Evolutionary conservation across 2,113 vertebrate genomes (phyloP).

Genomic region (Corythoichthys haematopterus): DNA sequence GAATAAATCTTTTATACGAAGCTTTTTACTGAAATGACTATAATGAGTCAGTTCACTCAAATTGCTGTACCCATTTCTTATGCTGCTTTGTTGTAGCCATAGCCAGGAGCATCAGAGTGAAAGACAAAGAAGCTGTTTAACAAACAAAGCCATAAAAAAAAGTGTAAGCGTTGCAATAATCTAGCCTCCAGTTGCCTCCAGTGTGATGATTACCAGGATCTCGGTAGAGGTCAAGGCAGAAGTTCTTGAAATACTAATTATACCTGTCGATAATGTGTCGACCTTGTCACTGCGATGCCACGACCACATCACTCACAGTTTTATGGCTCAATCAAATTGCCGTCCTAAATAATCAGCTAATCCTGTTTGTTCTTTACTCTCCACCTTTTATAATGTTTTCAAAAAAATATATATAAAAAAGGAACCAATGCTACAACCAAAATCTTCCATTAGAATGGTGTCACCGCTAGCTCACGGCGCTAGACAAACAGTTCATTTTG

Average conservation of each 20-base stretch:
- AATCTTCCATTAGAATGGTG: no score
- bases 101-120: neutral
- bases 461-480: no score
- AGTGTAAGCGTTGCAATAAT: constrained; percentile 13
- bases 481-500: no score
- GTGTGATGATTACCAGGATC: constrained; percentile 20
- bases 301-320: constrained; percentile 46
- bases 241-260: constrained; percentile 34
- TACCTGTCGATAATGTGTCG: constrained; percentile 36
- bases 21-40: no score
- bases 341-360: constrained; percentile 31
- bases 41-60: no score
- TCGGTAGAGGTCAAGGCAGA: constrained; percentile 33
- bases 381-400: constrained; percentile 3
- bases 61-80: neutral
- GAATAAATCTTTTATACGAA: no score
- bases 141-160: constrained; percentile 13
- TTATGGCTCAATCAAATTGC: constrained; percentile 46
- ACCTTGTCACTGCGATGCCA: constrained; percentile 38
- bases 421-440: no score
- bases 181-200: constrained; percentile 1
- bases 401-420: no score
- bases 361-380: constrained; percentile 3
- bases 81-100: neutral
- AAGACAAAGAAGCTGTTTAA: neutral